Evolutionary conservation across 2,113 vertebrate genomes (phyloP), one percentile per base, ranked within the genome.

Genomic region (Urocolius indicus): DNA sequence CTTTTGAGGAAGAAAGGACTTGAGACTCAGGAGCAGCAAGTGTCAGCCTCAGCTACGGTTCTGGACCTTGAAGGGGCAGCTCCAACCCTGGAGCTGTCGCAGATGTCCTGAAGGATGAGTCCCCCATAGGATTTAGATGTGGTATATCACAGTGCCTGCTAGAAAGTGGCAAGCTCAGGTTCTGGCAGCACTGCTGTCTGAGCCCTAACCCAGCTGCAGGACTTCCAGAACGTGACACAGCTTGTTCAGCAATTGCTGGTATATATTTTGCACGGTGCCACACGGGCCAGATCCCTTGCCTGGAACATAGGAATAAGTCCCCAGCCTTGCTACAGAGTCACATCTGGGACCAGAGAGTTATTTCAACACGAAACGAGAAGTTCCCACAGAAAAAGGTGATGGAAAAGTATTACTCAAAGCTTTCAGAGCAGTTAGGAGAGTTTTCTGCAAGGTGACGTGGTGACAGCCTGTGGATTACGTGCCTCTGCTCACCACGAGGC

Each of bases 181-280:
- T 81, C 77, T 0, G 0, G 69, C 87, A 77, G 68, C 0, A 0
- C 72, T 83, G 81, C 81, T 41, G 36, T 6, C 51, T 48, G 36
- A 26, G 57, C 30, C 12, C 71, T 87, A 81, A 27, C 86, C 73
- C 55, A 45, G 79, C 63, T 20, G 12, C 81, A 78, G 16, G 1
- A 82, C 95, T 92, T 93, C 93, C 91, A 95, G 85, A 88, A 92
- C 91, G 18, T 68, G 93, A 90, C 71, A 88, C 89, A 85, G 94
- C 91, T 82, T 90, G 89, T 24, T 86, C 86, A 94, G 89, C 91
- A 72, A 4, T 6, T 12, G 0, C 67, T 59, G 48, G 54, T 29
- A 1, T 29, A 36, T 46, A 55, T 63, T 73, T 67, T 58, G 24
- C 5, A 24, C 0, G 0, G 38, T 63, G 88, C 34, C 85, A 58